Evolutionary conservation across 2,797 vertebrate species (phyloP).

Genomic region (Anguilla pacifica): DNA sequence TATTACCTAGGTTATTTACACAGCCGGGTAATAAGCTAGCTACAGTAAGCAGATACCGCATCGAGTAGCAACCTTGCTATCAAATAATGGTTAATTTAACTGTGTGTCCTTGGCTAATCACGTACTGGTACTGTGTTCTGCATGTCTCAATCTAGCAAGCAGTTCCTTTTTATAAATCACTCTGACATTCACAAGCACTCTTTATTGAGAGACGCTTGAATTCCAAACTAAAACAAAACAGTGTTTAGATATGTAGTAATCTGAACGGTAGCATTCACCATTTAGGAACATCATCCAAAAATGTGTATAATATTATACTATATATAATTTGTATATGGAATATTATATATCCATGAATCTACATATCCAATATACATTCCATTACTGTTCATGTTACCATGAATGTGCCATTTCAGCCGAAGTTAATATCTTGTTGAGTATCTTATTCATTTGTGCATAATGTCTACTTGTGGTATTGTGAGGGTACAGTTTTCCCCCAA

Average conservation of each 20-base stretch:
- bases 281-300: neutral
- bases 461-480: neutral
- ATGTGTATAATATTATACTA: too few relatives aligned
- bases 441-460: neutral
- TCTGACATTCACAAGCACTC: neutral
- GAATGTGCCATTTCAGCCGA: neutral
- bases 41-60: neutral
- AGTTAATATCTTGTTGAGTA: neutral
- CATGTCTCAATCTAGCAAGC: too few relatives aligned
- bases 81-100: neutral
- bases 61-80: neutral
- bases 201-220: neutral
- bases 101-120: too few relatives aligned
- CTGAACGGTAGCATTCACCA: neutral
- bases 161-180: neutral
- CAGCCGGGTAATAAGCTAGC: too few relatives aligned
- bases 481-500: neutral
- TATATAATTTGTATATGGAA: too few relatives aligned
- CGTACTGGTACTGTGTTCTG: too few relatives aligned
- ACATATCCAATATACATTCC: neutral
- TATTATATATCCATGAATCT: neutral
- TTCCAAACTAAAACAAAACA: neutral
- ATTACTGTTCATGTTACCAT: neutral
- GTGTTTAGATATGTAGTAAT: neutral
- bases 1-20: too few relatives aligned